Conservation (phyloP, 1,140 invertebrate genomes). For the Heliconius hewitsoni region DNA sequence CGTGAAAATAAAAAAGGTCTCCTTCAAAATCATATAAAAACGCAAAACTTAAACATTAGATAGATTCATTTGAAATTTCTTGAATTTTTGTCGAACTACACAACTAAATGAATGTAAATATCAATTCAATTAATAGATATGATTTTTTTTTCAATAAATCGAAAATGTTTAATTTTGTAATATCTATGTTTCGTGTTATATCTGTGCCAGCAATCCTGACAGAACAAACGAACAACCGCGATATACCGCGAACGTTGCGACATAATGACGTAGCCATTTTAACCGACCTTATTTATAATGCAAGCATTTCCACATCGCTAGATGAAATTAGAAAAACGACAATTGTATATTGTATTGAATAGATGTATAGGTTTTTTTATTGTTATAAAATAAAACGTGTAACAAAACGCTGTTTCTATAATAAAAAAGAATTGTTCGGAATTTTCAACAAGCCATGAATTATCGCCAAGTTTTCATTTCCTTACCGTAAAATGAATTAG, state of each 20-base stretch:
- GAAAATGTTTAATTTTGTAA: not conserved
- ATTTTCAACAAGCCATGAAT: no score
- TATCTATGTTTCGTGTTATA: not conserved
- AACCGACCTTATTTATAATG: conserved; percentile 30
- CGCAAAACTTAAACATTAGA: no score
- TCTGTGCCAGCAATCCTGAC: conserved; percentile 6
- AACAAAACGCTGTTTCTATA: not conserved
- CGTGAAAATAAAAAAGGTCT: no score
- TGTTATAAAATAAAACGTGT: not conserved
- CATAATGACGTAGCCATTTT: conserved; percentile 28
- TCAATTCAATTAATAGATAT: not conserved
- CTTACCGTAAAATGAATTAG: no score
- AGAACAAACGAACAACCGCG: conserved; percentile 20
- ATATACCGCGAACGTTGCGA: conserved; percentile 12
- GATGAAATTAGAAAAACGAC: conserved; percentile 22
- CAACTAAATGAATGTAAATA: not conserved
- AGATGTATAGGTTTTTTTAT: not conserved
- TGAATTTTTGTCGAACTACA: not conserved
- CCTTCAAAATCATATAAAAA: not conserved
- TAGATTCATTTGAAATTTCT: no score
- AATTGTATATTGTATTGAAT: not conserved
- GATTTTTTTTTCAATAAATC: not conserved
- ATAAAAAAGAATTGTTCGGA: not conserved
- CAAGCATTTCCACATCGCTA: conserved; percentile 22
- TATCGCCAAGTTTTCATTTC: no score